phyloP scores from a whole-genome alignment of 2,888 invertebrate species.

The Molanna angustata region DNA sequence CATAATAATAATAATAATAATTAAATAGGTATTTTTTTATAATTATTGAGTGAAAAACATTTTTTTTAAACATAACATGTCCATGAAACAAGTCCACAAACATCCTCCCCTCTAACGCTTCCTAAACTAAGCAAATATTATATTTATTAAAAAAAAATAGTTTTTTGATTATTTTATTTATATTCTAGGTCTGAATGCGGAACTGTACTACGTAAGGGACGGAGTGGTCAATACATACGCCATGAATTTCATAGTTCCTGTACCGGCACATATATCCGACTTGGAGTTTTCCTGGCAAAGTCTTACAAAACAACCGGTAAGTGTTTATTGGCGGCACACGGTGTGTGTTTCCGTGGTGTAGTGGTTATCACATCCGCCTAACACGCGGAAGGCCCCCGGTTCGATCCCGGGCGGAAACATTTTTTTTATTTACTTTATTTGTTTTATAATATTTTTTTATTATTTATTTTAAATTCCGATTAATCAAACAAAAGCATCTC shows the following conservation, averaged over 20 bases:
- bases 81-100: too few species aligned
- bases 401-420: constrained; percentile 37
- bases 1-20: too few species aligned
- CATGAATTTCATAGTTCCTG: constrained; percentile 77
- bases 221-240: constrained; percentile 85
- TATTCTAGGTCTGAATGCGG: constrained; percentile 68
- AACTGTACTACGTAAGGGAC: constrained; percentile 78
- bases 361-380: constrained; percentile 91
- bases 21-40: too few species aligned
- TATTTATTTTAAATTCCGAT: background rate
- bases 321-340: constrained; percentile 34
- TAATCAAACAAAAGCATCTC: background rate
- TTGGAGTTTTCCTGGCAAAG: constrained; percentile 86
- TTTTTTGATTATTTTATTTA: constrained; percentile 28
- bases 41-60: too few species aligned
- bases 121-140: too few species aligned
- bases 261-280: constrained; percentile 74
- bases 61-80: too few species aligned
- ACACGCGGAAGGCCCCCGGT: constrained; percentile 37
- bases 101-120: too few species aligned
- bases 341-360: constrained; percentile 81
- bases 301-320: constrained; percentile 69
- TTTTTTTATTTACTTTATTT: too few species aligned
- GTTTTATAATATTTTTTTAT: background rate
- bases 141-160: too few species aligned